Base-by-base conservation (phyloP, 1,140 invertebrate genomes). In the Anoplophora glabripennis region DNA sequence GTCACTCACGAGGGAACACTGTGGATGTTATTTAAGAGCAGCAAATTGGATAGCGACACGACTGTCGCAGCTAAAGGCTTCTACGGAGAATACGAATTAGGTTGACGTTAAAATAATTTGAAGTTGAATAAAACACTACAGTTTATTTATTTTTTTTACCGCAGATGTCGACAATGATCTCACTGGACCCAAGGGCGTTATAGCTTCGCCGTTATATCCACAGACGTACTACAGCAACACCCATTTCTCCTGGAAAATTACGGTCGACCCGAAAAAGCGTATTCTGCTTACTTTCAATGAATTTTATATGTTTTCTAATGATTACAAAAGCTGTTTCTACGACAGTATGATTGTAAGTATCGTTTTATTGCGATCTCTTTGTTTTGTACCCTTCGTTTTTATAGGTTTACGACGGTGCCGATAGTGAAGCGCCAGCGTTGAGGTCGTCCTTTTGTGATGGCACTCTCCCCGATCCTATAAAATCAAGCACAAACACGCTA, bases 181-280 rank as follows among this genome's bases (percentile, higher is more conserved):
- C 9, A 65, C 61, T 42, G 83, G 85, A n/a, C 68, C 77, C 0
- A 68, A 49, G 0, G 92, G 91, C 11, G 66, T 73, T 48, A 83
- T 97, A n/a, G 78, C 84, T 1, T 94, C 91, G 0, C 93, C 93
- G 0, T 71, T 88, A 1, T 96, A 92, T 77, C 93, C 93, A 0
- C 46, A 73, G 0, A 76, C 76, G 12, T 83, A 77, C 68, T 76
- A 76, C 21, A 66, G 76, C 36, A 49, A 57, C 21, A 80, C 72
- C 1, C 68, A 77, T 35, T 84, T 80, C 64, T 77, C 70, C 1
- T 95, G 91, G 90, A 80, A 84, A 34, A 83, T 94, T 11, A 86
- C 81, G 0, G 85, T 86, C 0, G 73, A 79, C 8, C 70, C 76
- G 46, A 72, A 74, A 34, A 79, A 75, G 47, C 67, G 74, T 2